phyloP scores from a whole-genome alignment of 2,888 invertebrate species.

The Ditula angustiorana region DNA sequence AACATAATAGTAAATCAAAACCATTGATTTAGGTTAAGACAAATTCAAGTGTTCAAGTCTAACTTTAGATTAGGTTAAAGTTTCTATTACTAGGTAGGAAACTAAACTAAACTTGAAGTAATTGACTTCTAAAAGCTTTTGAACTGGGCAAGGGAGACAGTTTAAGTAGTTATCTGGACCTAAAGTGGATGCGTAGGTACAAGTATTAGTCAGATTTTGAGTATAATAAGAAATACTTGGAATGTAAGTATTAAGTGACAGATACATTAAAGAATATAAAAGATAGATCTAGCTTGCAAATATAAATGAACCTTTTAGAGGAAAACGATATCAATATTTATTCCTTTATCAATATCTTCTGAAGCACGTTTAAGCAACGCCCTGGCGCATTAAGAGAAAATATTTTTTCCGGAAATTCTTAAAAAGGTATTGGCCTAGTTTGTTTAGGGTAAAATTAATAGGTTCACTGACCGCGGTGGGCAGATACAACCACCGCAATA shows the following conservation, averaged over 20 bases:
- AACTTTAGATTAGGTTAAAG: not conserved
- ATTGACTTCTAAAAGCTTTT: not conserved
- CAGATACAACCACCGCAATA: not conserved
- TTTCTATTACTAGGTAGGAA: not conserved
- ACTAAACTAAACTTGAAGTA: not conserved
- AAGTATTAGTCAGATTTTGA: not conserved
- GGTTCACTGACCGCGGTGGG: constrained; percentile 9
- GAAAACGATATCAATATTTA: not conserved
- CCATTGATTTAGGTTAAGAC: not conserved
- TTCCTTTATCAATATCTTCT: constrained; percentile 3
- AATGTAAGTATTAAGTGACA: not conserved
- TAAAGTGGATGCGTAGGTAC: not conserved
- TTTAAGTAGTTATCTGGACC: not conserved
- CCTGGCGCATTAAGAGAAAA: not conserved
- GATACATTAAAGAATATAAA: not conserved
- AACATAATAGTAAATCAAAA: not conserved
- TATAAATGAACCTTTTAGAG: not conserved
- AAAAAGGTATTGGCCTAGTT: constrained; percentile 19
- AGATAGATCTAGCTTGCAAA: not conserved
- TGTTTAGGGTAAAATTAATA: constrained; percentile 16
- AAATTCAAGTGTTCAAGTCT: not conserved
- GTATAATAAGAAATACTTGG: not conserved
- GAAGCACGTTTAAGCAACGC: constrained; percentile 3
- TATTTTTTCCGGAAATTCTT: constrained; percentile 6
- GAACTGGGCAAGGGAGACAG: not conserved